These are phyloP conservation scores for Eulemur rufifrons DNA, from an alignment of 2,113 vertebrate species.

Conservation along the genomic window DNA sequence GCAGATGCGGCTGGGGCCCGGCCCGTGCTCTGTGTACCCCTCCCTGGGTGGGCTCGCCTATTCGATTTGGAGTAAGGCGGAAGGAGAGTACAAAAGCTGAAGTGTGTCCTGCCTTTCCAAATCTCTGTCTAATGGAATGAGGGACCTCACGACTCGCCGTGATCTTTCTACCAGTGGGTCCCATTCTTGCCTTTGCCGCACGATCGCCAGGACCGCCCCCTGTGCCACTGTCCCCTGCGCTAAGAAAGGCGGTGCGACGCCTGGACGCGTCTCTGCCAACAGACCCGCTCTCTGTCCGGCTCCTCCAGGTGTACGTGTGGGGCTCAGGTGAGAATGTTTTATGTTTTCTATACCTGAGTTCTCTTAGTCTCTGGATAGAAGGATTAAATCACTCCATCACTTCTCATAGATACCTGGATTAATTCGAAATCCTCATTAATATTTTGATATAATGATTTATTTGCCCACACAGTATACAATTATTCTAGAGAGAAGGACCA, in stretches of 20 bases:
- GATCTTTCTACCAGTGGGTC: background rate
- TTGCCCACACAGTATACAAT: background rate
- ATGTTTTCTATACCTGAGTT: background rate
- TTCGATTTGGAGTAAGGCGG: background rate
- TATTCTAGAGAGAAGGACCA: background rate
- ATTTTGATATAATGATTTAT: background rate
- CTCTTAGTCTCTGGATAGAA: background rate
- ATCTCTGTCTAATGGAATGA: background rate
- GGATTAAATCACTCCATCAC: background rate
- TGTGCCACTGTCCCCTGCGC: background rate
- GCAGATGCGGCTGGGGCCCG: too few species aligned
- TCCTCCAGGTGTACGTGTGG: constrained; percentile 14
- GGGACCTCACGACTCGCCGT: too few species aligned
- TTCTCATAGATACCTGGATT: background rate
- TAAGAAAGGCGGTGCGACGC: background rate
- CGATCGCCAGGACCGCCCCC: background rate
- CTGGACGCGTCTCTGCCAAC: background rate
- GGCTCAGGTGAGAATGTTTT: background rate
- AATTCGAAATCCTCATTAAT: background rate
- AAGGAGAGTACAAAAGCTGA: background rate
- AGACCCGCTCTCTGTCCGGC: background rate
- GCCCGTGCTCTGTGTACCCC: background rate
- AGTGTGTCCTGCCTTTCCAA: background rate
- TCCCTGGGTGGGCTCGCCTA: background rate
- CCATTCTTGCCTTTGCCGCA: background rate